Evolutionary conservation across 2,888 invertebrate genomes (phyloP).

Genomic region (Hirtodrosophila trivittata): DNA sequence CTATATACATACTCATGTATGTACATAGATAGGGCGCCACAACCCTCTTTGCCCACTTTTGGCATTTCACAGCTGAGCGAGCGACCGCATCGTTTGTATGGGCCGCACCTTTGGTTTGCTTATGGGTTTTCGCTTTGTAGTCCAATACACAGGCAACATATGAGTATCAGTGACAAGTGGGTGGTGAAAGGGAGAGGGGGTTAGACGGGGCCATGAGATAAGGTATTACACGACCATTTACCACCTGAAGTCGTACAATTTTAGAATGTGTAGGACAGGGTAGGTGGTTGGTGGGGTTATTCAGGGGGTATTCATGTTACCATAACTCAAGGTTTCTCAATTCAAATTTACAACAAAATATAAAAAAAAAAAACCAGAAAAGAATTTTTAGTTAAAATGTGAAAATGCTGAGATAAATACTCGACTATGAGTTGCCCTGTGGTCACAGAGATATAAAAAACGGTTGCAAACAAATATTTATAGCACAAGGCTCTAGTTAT

Average conservation of each 20-base stretch:
- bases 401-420: background rate
- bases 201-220: slow-evolving; percentile 31
- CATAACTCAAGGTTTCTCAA: slow-evolving; percentile 46
- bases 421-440: background rate
- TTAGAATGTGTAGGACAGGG: background rate
- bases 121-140: slow-evolving; percentile 33
- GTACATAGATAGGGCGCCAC: slow-evolving; percentile 7
- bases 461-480: background rate
- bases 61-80: slow-evolving; percentile 45
- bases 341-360: slow-evolving; percentile 6
- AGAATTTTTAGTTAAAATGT: background rate
- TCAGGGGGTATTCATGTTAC: slow-evolving; percentile 2
- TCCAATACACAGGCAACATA: slow-evolving; percentile 6
- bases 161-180: slow-evolving; percentile 18
- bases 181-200: background rate
- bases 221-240: slow-evolving; percentile 30
- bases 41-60: slow-evolving; percentile 1
- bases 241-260: slow-evolving; percentile 49
- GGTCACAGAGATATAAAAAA: no score
- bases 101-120: slow-evolving; percentile 38
- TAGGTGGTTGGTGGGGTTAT: background rate
- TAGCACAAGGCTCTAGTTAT: background rate
- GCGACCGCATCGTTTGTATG: slow-evolving; percentile 7
- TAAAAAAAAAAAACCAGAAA: background rate
- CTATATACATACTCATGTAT: background rate